A percentile compares a stretch with the other conserved stretches of the same genome.
Conservation (phyloP, 1,140 invertebrate species). For the Meloidogyne exigua region DNA sequence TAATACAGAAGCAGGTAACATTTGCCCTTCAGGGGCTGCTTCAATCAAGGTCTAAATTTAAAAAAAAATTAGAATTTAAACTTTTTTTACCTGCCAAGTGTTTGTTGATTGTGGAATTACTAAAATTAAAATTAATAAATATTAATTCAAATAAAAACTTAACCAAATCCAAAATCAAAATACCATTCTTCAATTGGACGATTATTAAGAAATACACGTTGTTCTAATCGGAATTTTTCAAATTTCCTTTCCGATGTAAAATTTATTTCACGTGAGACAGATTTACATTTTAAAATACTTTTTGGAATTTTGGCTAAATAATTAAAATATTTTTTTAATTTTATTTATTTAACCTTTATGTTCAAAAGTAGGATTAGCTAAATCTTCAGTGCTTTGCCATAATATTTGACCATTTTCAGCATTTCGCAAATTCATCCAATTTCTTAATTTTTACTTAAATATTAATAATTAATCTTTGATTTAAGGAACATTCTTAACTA, state of each 20-base stretch:
- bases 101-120: constrained; percentile 98
- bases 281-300: constrained; percentile 88
- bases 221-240: constrained; percentile 93
- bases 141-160: not conserved
- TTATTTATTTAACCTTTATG: constrained; percentile 73
- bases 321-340: not conserved
- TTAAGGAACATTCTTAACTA: no score
- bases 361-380: constrained; percentile 84
- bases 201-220: constrained; percentile 79
- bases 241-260: constrained; percentile 93
- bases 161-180: constrained; percentile 91
- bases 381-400: constrained; percentile 94
- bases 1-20: constrained; percentile 93
- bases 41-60: constrained; percentile 71
- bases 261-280: constrained; percentile 94
- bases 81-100: constrained; percentile 78
- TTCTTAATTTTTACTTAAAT: no score
- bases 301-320: constrained; percentile 83
- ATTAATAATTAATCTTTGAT: no score
- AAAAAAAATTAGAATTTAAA: not conserved
- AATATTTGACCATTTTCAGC: constrained; percentile 89
- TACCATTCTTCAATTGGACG: constrained; percentile 82
- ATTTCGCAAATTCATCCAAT: constrained; percentile 97
- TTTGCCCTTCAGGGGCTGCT: constrained; percentile 96
- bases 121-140: constrained; percentile 2